Percentiles rank a stretch among this genome's conserved stretches.
These are phyloP conservation scores for Protomyctophum bolini DNA, from an alignment of 2,113 vertebrate genomes.

Conservation along the genomic window DNA sequence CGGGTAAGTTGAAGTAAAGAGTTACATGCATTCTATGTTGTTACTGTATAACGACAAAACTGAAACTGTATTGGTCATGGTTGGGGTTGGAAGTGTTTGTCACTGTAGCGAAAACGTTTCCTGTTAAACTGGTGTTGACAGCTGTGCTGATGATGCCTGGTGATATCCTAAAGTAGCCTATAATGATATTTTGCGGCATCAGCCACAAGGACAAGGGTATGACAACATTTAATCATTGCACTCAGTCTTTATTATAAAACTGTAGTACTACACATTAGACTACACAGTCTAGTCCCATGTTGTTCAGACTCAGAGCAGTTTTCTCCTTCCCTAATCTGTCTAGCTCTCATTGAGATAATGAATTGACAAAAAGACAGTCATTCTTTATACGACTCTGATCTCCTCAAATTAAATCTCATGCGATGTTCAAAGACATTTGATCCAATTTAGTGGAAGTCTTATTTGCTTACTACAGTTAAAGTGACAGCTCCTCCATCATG, in stretches of 20 bases:
- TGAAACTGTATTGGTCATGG: too few species aligned
- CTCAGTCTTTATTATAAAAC: neutral
- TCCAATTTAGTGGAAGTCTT: neutral
- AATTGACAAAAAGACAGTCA: too few species aligned
- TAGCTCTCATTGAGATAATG: neutral
- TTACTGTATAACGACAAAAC: neutral
- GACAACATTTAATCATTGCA: neutral
- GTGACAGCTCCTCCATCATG: neutral
- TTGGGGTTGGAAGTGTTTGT: too few species aligned
- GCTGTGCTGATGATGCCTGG: conserved; percentile 2
- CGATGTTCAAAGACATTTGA: too few species aligned
- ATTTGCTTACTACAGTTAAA: neutral
- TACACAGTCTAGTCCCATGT: conserved; percentile 10
- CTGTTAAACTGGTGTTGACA: neutral
- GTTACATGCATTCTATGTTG: neutral
- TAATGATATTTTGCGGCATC: neutral
- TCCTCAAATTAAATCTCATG: too few species aligned
- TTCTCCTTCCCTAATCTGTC: conserved; percentile 33
- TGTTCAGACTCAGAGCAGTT: conserved; percentile 22
- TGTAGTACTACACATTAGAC: neutral
- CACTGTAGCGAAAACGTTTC: neutral
- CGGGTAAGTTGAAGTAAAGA: conserved; percentile 32
- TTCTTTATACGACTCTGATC: too few species aligned
- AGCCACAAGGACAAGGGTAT: neutral
- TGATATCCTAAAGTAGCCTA: neutral